phyloP scores from a whole-genome alignment of 2,888 invertebrate genomes.

The Mylabris sibirica region DNA sequence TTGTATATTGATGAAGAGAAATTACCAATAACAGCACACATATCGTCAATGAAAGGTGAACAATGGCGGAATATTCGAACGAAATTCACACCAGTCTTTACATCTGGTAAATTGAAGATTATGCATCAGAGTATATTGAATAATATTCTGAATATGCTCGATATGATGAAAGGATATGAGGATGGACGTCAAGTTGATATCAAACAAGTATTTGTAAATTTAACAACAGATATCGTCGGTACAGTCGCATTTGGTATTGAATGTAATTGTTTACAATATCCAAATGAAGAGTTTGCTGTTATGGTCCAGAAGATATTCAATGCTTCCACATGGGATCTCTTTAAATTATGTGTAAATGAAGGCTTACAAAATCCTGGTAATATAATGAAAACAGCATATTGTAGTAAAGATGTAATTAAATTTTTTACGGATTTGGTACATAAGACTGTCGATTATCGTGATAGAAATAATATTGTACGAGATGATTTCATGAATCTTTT shows the following conservation, averaged over 20 bases:
- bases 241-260: constrained; percentile 67
- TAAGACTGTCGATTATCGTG: constrained; percentile 59
- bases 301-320: constrained; percentile 32
- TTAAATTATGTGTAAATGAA: neutral
- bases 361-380: constrained; percentile 18
- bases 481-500: constrained; percentile 66
- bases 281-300: constrained; percentile 60
- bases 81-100: constrained; percentile 15
- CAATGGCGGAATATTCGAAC: constrained; percentile 17
- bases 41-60: constrained; percentile 15
- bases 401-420: constrained; percentile 11
- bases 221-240: constrained; percentile 65
- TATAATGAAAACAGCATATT: neutral
- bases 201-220: constrained; percentile 59
- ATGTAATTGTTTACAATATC: constrained; percentile 63
- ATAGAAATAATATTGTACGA: constrained; percentile 57
- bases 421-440: constrained; percentile 50
- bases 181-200: constrained; percentile 44
- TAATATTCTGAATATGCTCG: neutral
- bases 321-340: neutral
- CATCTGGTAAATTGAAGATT: constrained; percentile 18
- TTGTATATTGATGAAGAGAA: constrained; percentile 14
- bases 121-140: constrained; percentile 6
- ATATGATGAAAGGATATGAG: neutral
- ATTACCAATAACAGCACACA: constrained; percentile 9